Base-by-base conservation (phyloP, 2,797 vertebrate genomes). In the Acipenser transmontanus region DNA sequence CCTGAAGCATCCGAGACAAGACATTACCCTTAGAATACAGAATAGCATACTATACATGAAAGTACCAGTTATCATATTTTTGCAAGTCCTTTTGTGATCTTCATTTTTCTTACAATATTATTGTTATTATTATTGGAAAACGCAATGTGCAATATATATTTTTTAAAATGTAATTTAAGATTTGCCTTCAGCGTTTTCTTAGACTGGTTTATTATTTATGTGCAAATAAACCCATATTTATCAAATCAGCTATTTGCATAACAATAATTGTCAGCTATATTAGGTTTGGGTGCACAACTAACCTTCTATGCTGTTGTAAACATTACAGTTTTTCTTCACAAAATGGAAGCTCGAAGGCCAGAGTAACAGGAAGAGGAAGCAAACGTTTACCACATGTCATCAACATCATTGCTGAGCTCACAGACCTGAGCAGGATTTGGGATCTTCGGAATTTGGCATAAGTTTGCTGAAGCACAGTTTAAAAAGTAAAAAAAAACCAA, bases 1-100 rank as follows among this genome's bases (percentile, higher is more conserved):
- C 82, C 85, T 89, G 88, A 93, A 89, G 89, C 91, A 87, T 90
- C 86, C 87, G 80, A 70, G 87, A 86, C 69, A 86, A 86, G 89
- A 81, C 72, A 84, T 89, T 87, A 88, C 82, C 79, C 88, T 87
- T 84, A 78, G 88, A 90, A 91, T 92, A 92, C 87, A 91, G 80
- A 85, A 81, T 86, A 85, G 82, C 82, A 81, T 86, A 82, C 81
- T 85, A 89, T 80, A 89, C 89, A 89, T 91, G 84, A 80, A 92
- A 92, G 92, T 94, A 94, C 88, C 91, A 89, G 83, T 72, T 88
- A 84, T 84, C 91, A 86, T 88, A 88, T 77, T 72, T 85, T 90
- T 88, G 85, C 85, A 87, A 88, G 76, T 89, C 81, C 84, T 83
- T 79, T 86, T 91, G 87, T 88, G 87, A 90, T 92, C 79, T 84